Evolutionary conservation across 2,113 vertebrate genomes (phyloP).

Genomic region (Antechinus stuartii): DNA sequence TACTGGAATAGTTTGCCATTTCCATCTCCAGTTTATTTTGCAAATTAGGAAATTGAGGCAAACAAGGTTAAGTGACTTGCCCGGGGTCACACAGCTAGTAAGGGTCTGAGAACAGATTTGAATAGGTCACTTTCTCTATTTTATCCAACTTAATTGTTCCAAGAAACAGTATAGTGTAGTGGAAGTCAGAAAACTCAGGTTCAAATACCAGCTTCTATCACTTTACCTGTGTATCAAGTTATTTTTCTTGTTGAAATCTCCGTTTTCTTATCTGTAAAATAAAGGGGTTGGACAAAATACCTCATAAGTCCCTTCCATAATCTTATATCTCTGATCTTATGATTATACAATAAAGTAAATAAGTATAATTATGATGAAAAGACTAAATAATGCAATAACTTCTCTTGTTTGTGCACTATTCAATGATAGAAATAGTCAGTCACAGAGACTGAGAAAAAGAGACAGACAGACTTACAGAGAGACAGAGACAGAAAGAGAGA

Average conservation of each 20-base stretch:
- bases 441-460: no score
- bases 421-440: neutral
- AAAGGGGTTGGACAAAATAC: neutral
- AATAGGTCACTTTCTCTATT: neutral
- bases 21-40: neutral
- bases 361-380: neutral
- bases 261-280: constrained; percentile 9
- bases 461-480: no score
- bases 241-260: neutral
- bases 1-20: no score
- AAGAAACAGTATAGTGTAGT: neutral
- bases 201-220: neutral
- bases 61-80: neutral
- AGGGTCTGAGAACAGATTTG: neutral
- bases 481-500: neutral
- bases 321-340: neutral
- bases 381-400: neutral
- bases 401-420: neutral
- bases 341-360: neutral
- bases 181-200: neutral
- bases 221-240: neutral
- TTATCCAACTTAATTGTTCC: neutral
- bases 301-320: neutral
- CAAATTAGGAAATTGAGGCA: neutral
- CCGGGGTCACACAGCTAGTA: neutral